Evolutionary conservation across 2,113 vertebrate genomes (phyloP).

Genomic region (Ibidorhyncha struthersii): DNA sequence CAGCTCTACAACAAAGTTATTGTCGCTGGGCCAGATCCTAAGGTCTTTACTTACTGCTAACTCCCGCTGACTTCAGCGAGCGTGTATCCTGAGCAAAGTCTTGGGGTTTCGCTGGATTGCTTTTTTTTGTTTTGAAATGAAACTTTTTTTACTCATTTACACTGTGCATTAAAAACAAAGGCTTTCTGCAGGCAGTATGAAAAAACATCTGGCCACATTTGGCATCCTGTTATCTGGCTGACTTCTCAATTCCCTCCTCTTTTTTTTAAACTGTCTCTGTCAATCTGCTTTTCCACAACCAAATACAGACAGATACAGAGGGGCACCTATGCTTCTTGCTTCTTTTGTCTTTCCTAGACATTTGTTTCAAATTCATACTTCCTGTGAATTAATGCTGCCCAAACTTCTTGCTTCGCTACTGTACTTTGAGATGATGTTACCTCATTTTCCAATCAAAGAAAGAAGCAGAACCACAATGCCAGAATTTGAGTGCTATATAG

Average conservation of each 20-base stretch:
- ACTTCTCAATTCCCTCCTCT: neutral
- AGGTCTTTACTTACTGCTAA: neutral
- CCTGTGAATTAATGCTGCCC: neutral
- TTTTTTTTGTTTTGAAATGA: neutral
- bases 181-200: neutral
- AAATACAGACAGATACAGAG: neutral
- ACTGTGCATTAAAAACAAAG: neutral
- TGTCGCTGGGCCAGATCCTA: constrained; percentile 20
- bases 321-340: neutral
- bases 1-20: neutral
- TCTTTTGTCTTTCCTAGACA: neutral
- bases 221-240: neutral
- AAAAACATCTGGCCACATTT: neutral
- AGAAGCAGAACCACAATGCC: neutral
- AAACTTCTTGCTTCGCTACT: neutral
- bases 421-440: neutral
- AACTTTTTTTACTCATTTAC: neutral
- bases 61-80: neutral
- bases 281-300: neutral
- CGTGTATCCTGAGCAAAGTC: neutral
- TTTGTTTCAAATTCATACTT: neutral
- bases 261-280: neutral
- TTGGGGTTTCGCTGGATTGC: neutral
- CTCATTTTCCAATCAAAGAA: neutral
- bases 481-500: neutral